Conservation (phyloP, 1,140 invertebrate species). For the Pseudomyrmex pallidus region DNA sequence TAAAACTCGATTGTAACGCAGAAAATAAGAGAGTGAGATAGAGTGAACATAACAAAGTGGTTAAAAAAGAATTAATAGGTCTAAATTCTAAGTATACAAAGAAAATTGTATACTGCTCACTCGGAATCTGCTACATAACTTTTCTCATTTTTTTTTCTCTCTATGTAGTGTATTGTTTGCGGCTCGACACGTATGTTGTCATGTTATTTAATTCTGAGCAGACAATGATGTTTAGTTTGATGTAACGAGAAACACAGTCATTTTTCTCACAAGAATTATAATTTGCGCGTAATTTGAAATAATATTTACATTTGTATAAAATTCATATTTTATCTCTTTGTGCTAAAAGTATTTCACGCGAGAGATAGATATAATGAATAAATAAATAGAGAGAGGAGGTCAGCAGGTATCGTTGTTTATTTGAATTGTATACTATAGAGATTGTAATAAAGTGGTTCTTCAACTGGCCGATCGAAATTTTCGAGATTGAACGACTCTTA, state of each 20-base stretch:
- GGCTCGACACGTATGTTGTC: background rate
- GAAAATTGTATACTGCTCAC: no score
- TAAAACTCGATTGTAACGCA: no score
- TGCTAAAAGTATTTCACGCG: background rate
- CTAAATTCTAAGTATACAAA: no score
- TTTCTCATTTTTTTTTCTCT: no score
- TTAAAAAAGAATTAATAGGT: no score
- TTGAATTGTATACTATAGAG: slow-evolving; percentile 18
- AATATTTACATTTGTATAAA: background rate
- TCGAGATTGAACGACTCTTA: background rate
- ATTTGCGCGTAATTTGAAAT: no score
- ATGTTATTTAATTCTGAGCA: slow-evolving; percentile 3
- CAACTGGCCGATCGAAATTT: slow-evolving; percentile 32
- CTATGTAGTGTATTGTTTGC: no score
- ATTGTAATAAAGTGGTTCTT: slow-evolving; percentile 21
- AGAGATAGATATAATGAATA: background rate
- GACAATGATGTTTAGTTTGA: background rate
- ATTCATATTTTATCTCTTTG: background rate
- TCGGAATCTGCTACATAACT: no score
- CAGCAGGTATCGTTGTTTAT: slow-evolving; percentile 3
- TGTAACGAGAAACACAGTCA: background rate
- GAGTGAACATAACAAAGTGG: no score
- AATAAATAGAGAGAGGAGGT: no score
- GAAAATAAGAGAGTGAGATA: no score
- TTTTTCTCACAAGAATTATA: no score